These are phyloP conservation scores for Drosophila barbarae DNA, from an alignment of 2,888 invertebrate genomes.

Conservation along the genomic window DNA sequence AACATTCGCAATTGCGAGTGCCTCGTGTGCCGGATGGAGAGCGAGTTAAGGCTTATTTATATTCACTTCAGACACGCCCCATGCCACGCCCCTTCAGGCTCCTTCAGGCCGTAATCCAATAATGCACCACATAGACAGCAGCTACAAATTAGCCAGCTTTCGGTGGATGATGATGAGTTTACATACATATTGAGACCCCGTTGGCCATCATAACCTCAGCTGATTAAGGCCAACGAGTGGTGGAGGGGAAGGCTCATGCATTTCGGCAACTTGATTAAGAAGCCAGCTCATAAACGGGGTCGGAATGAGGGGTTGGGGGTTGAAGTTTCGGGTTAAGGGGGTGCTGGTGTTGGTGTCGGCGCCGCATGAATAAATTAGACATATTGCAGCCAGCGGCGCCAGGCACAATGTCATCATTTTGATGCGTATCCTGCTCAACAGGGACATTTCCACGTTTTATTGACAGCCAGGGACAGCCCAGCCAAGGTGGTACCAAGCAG, in stretches of 20 bases:
- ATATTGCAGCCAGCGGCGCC: slow-evolving; percentile 31
- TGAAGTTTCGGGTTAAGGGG: slow-evolving; percentile 1
- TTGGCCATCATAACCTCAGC: slow-evolving; percentile 42
- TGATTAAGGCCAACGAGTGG: slow-evolving; percentile 41
- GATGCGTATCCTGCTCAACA: slow-evolving; percentile 8
- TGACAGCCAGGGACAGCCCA: slow-evolving; percentile 15
- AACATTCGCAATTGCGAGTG: slow-evolving; percentile 52
- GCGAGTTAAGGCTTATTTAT: slow-evolving; percentile 49
- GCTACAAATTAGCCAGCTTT: slow-evolving; percentile 56
- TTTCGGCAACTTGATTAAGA: slow-evolving; percentile 60
- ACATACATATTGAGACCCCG: slow-evolving; percentile 48
- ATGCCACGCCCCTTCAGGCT: slow-evolving; percentile 12
- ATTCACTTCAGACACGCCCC: slow-evolving; percentile 43
- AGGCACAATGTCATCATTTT: slow-evolving; percentile 15
- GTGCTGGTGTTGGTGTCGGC: slow-evolving; percentile 45
- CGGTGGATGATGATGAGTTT: slow-evolving; percentile 52
- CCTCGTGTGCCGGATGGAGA: slow-evolving; percentile 50
- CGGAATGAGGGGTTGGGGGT: background rate
- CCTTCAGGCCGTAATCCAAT: slow-evolving; percentile 45
- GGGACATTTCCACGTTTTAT: slow-evolving; percentile 28
- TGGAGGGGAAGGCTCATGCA: slow-evolving; percentile 50
- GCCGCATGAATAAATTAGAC: slow-evolving; percentile 56
- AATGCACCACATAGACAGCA: slow-evolving; percentile 51
- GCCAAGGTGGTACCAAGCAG: slow-evolving; percentile 9
- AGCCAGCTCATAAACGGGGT: slow-evolving; percentile 18